A percentile compares a stretch with the other conserved stretches of the same genome.
These are phyloP conservation scores for Rutpela maculata DNA, from an alignment of 2,888 invertebrate genomes.

Conservation along the genomic window DNA sequence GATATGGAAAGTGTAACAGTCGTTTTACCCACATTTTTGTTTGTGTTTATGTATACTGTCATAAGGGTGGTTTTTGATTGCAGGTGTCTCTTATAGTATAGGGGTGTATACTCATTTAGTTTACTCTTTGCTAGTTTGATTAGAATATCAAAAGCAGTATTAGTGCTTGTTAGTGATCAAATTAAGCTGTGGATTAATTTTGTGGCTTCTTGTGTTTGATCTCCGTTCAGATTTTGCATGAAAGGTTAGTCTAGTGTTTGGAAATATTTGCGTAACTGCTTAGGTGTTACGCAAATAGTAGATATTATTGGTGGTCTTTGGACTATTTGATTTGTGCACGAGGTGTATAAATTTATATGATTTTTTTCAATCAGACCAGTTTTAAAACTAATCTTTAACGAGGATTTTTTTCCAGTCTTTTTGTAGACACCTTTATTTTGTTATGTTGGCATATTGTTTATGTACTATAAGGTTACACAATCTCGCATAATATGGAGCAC, in stretches of 20 bases:
- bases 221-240: conserved; percentile 38
- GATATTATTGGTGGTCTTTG: background rate
- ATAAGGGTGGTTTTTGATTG: conserved; percentile 55
- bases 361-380: no score
- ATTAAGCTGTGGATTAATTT: conserved; percentile 46
- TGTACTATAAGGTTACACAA: no score
- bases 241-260: conserved; percentile 47
- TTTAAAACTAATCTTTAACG: no score
- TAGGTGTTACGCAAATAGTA: background rate
- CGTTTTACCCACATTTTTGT: conserved; percentile 54
- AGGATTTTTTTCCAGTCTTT: no score
- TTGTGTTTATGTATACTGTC: conserved; percentile 57
- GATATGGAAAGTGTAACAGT: conserved; percentile 51
- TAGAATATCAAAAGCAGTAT: conserved; percentile 50
- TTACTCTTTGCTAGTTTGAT: conserved; percentile 47
- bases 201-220: conserved; percentile 45
- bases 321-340: background rate
- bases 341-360: background rate
- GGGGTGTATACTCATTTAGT: conserved; percentile 49
- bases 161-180: conserved; percentile 41
- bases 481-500: no score
- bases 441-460: no score
- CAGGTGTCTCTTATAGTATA: conserved; percentile 39
- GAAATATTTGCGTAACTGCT: background rate
- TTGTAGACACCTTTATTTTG: no score